A percentile compares a stretch with the other conserved stretches of the same genome.
These are phyloP conservation scores for Cantharis lateralis DNA, from an alignment of 2,888 invertebrate genomes.

Conservation along the genomic window DNA sequence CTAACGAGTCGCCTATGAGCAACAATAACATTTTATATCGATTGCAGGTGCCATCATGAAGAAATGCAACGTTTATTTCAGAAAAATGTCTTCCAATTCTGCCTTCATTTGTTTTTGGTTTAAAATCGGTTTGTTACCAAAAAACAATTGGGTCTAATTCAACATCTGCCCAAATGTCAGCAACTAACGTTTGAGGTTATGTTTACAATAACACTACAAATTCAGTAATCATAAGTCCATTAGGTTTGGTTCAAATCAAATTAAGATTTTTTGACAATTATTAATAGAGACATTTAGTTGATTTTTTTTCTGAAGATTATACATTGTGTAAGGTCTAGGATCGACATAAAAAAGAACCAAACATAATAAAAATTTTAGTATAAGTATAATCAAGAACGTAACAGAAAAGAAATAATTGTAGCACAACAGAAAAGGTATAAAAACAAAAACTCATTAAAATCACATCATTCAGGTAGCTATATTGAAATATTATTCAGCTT, in stretches of 20 bases:
- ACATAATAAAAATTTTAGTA: not conserved
- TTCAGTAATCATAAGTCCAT: not conserved
- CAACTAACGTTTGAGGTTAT: not conserved
- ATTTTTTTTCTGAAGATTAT: not conserved
- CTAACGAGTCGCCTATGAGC: constrained; percentile 14
- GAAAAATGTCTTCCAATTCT: not conserved
- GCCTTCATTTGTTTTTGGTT: too few species aligned
- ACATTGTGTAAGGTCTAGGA: not conserved
- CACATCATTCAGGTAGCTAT: constrained; percentile 32
- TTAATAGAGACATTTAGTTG: not conserved
- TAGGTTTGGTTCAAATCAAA: not conserved
- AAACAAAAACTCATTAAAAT: constrained; percentile 8
- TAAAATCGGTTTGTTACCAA: too few species aligned
- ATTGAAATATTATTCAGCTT: constrained; percentile 26
- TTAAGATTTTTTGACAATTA: not conserved
- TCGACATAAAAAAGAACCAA: not conserved
- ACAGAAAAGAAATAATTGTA: not conserved
- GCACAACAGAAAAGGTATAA: not conserved
- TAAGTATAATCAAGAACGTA: not conserved
- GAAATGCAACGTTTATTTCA: not conserved
- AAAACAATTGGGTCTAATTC: too few species aligned
- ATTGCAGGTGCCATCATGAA: constrained; percentile 3
- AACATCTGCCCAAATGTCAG: not conserved
- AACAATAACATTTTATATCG: constrained; percentile 16
- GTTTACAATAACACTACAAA: not conserved